These are phyloP conservation scores for Amblyjoppa proteus DNA, from an alignment of 2,888 invertebrate genomes.

Conservation along the genomic window DNA sequence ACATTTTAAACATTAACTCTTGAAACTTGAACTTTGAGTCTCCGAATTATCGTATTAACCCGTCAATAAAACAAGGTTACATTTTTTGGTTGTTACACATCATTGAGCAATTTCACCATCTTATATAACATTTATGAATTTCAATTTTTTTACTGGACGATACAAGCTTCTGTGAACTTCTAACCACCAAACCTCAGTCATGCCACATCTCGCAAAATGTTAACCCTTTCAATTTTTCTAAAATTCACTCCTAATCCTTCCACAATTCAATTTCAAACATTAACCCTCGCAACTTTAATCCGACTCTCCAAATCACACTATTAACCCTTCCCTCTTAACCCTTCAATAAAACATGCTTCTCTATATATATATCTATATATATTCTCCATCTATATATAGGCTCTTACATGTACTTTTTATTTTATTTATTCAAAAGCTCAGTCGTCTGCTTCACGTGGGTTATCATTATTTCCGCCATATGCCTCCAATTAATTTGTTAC, in stretches of 20 bases:
- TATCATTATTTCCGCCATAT: conserved; percentile 76
- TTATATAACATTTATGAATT: no score
- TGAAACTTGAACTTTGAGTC: background rate
- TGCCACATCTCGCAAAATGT: no score
- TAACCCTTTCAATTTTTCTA: no score
- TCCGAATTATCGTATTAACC: background rate
- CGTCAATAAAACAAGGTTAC: background rate
- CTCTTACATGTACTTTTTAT: conserved; percentile 19
- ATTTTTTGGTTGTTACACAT: no score
- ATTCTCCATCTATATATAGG: no score
- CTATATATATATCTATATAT: no score
- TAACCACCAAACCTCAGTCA: no score
- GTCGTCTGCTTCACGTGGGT: conserved; percentile 63
- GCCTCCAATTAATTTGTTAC: conserved; percentile 79
- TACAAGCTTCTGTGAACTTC: no score
- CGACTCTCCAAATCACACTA: background rate
- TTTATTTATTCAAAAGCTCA: conserved; percentile 8
- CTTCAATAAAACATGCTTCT: no score
- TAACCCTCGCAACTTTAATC: background rate
- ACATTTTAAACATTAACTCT: background rate
- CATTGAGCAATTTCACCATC: no score
- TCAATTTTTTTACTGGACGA: no score
- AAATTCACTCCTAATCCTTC: no score
- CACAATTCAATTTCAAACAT: background rate
- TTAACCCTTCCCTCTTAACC: background rate